Base-by-base conservation (phyloP, 2,888 invertebrate species). In the Eupithecia pulchellata region DNA sequence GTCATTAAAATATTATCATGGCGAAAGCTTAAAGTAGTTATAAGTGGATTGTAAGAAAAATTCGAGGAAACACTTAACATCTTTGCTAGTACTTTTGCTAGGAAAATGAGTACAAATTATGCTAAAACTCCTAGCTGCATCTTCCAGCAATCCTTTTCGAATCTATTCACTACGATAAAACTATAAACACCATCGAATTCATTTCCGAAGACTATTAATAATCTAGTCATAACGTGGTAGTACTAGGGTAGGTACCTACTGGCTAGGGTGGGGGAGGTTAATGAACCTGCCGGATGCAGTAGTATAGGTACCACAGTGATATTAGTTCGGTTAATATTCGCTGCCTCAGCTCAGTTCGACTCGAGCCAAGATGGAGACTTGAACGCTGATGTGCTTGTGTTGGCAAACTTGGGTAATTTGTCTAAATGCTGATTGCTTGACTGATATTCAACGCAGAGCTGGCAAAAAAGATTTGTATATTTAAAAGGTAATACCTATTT, bases 261-360 rank as follows among this genome's bases (percentile, higher is more conserved):
- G 25, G 52, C 4, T 32, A 1, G 52, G 75, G 73, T 76, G 76
- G 78, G 79, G 71, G 77, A 84, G 90, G 89, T 88, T 90, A 91
- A 92, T 91, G 91, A 92, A 91, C 91, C 87, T 85, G 79, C 83
- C 79, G 87, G 91, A 89, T 89, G 88, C 89, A 87, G 83, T 82
- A 61, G 34, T 13, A 30, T 60, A 60, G 58, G 17, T 17, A 83
- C 83, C 82, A 84, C 85, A 86, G 42, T 88, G 87, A 90, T 92
- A 91, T 90, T 91, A 89, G 89, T 87, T 88, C 84, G 85, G 84
- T 63, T 60, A 55, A 68, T 72, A 75, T 71, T 66, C 73, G 55
- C 73, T 62, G 52, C 42, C 58, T 70, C 69, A 68, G 69, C 60
- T 68, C 71, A 25, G 25, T 34, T 73, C 65, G 29, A 27, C 55